phyloP scores from a whole-genome alignment of 2,113 vertebrate genomes.

The Lipotes vexillifer region DNA sequence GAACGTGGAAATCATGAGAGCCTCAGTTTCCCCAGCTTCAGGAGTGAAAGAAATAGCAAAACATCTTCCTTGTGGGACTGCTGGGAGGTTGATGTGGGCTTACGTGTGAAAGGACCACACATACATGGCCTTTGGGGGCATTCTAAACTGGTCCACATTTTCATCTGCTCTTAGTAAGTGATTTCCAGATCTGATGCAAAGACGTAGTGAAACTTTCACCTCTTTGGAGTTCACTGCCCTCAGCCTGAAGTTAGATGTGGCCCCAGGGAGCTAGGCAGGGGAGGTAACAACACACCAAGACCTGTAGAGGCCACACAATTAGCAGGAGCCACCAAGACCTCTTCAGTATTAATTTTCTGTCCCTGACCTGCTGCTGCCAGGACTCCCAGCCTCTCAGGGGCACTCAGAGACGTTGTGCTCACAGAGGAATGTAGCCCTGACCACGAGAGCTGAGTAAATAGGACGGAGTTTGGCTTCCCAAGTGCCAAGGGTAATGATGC shows the following conservation, averaged over 20 bases:
- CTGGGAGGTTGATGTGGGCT: fast-evolving
- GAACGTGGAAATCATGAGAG: fast-evolving
- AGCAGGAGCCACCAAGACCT: conserved; percentile 40
- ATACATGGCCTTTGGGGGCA: fast-evolving
- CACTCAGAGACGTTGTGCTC: not conserved
- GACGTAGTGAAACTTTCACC: not conserved
- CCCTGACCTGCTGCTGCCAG: not conserved
- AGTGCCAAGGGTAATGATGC: not conserved
- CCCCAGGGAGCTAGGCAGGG: conserved; percentile 28
- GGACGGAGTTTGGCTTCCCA: not conserved
- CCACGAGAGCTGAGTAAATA: conserved; percentile 44
- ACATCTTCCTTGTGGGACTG: fast-evolving
- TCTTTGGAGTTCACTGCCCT: not conserved
- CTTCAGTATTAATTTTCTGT: conserved; percentile 52
- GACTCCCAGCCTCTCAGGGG: not conserved
- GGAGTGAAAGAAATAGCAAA: not conserved
- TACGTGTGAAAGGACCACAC: fast-evolving
- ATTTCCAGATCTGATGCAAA: not conserved
- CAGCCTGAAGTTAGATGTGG: not conserved
- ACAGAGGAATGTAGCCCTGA: conserved; percentile 28
- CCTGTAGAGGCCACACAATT: conserved; percentile 53
- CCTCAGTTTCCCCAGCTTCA: not conserved
- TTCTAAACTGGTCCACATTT: fast-evolving
- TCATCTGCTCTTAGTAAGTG: not conserved
- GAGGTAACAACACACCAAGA: not conserved